phyloP scores from a whole-genome alignment of 2,797 vertebrate genomes.

The Clarias pachynema region DNA sequence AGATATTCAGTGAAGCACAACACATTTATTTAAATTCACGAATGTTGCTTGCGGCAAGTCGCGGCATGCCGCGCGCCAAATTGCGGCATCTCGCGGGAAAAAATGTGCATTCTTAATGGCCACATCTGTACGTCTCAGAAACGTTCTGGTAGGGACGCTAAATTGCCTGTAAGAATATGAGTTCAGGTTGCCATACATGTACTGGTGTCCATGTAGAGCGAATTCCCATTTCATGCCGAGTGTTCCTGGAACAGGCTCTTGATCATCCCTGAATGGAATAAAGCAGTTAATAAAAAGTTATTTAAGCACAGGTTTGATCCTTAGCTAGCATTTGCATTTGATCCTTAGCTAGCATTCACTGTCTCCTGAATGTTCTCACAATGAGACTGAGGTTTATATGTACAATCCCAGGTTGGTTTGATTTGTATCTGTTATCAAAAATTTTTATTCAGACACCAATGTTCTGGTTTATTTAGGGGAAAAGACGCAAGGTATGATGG shows the following conservation, averaged over 20 bases:
- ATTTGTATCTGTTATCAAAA: constrained; percentile 14
- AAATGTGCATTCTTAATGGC: no score
- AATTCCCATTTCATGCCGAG: background rate
- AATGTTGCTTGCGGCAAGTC: no score
- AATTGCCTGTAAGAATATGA: background rate
- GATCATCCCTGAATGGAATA: no score
- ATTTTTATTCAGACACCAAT: constrained; percentile 4
- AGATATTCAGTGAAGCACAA: no score
- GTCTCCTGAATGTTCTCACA: background rate
- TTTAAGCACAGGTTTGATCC: background rate
- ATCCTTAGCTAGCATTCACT: background rate
- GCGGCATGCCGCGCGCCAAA: no score
- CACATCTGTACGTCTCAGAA: background rate
- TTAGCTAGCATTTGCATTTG: background rate
- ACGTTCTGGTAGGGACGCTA: no score
- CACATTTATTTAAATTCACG: no score
- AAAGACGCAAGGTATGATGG: constrained; percentile 96
- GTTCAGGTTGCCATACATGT: no score
- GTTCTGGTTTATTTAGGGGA: constrained; percentile 78
- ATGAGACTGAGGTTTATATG: background rate
- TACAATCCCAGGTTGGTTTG: background rate
- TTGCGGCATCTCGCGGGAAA: no score
- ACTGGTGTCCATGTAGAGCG: background rate
- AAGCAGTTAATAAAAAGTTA: background rate
- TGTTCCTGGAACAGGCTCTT: background rate